Conservation (phyloP, 2,888 invertebrate genomes). For the Gnatocerus cornutus region DNA sequence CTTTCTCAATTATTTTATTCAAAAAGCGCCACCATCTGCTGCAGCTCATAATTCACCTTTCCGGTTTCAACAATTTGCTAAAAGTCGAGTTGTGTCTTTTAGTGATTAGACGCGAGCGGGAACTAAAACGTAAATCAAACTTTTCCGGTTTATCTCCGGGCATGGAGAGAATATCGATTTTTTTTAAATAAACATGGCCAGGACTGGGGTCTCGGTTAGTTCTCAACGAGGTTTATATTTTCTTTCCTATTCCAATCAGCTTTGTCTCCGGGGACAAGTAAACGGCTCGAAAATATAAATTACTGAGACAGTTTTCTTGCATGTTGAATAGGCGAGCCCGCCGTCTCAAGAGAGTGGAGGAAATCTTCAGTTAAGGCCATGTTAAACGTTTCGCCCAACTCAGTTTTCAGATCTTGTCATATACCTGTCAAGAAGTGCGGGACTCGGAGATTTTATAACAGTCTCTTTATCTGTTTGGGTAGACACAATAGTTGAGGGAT, state of each 20-base stretch:
- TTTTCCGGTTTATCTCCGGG: background rate
- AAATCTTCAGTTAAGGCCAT: too few relatives aligned
- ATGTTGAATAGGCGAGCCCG: background rate
- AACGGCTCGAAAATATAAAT: constrained; percentile 4
- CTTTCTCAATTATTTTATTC: constrained; percentile 21
- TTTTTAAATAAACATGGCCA: constrained; percentile 21
- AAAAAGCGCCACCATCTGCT: constrained; percentile 15
- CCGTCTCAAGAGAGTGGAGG: background rate
- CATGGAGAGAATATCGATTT: constrained; percentile 3
- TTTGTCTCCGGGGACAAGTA: background rate
- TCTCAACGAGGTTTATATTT: background rate
- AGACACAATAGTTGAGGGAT: too few relatives aligned
- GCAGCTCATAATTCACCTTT: constrained; percentile 5
- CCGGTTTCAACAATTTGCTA: background rate
- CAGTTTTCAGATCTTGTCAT: too few relatives aligned
- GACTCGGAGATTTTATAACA: too few relatives aligned
- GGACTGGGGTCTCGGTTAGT: background rate
- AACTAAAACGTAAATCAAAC: background rate
- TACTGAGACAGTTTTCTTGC: constrained; percentile 1
- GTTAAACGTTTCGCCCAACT: too few relatives aligned
- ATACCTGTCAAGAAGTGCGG: too few relatives aligned
- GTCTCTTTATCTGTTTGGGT: too few relatives aligned
- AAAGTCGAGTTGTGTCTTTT: too few relatives aligned
- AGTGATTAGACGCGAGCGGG: background rate
- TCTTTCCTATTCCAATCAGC: constrained; percentile 13